Evolutionary conservation across 2,888 invertebrate genomes (phyloP).

Genomic region (Petrophora chlorosata): DNA sequence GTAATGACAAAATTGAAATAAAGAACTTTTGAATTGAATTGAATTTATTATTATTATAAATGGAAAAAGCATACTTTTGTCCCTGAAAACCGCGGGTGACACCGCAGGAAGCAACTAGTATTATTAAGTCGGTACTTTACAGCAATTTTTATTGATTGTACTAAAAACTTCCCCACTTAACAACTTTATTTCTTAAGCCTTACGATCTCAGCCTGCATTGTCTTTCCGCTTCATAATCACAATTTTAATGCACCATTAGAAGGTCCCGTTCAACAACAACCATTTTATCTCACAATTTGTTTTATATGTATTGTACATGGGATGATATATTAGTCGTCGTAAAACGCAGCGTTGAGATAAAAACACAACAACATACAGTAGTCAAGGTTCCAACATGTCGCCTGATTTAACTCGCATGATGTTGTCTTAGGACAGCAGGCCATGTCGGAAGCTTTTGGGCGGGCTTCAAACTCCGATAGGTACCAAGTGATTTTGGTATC

Average conservation of each 20-base stretch:
- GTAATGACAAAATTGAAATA: too few relatives aligned
- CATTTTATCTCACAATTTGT: conserved; percentile 26
- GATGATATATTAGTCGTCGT: conserved; percentile 32
- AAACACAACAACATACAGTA: conserved; percentile 10
- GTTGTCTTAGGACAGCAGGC: too few relatives aligned
- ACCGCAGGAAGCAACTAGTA: not conserved
- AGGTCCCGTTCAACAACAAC: conserved; percentile 14
- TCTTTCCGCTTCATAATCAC: conserved; percentile 14
- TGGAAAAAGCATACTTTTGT: not conserved
- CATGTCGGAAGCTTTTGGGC: too few relatives aligned
- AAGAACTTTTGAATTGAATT: too few relatives aligned
- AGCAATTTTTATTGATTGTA: not conserved
- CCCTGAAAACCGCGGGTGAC: not conserved
- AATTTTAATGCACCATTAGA: conserved; percentile 22
- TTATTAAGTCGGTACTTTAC: not conserved
- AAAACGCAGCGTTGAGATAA: conserved; percentile 28
- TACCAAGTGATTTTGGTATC: too few relatives aligned
- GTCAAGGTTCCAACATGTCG: not conserved
- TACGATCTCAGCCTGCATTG: conserved; percentile 4
- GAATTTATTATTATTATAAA: not conserved
- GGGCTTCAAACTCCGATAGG: too few relatives aligned
- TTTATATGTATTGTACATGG: conserved; percentile 24
- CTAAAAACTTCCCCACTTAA: not conserved
- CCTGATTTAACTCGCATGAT: too few relatives aligned
- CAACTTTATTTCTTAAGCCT: conserved; percentile 2